Evolutionary conservation across 2,888 invertebrate species (phyloP), one percentile per base, ranked within the genome.

Genomic region (Petrophora chlorosata): DNA sequence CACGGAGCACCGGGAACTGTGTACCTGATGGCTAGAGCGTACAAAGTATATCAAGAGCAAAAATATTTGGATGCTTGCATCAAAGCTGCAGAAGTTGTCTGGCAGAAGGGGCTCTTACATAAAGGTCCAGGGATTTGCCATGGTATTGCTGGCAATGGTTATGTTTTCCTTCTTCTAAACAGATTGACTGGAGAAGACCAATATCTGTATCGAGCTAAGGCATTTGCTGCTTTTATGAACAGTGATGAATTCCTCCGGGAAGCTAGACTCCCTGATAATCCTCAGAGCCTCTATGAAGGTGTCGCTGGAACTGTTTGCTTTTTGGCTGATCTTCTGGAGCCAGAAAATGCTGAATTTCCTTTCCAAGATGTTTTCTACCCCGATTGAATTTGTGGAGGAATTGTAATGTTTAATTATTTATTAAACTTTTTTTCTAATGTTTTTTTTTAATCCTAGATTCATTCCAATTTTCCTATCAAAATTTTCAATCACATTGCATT

Each of bases 81-180:
- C 0, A 91, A 88, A 51, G 94, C 94, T 57, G 95, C 93, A 0
- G 95, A 97, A 41, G 77, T 96, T 10, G 93, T 96, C 1, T 98
- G 98, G 98, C 81, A 91, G 12, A 94, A 94, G 70, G 98, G 98
- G 0, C 86, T 98, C 17, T 85, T 98, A 22, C 93, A 92, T 57
- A 98, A 98, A 80, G 97, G 98, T 0, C 97, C 97, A 5, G 96
- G 97, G 0, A 93, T 98, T 51, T 98, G 97, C 72, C 97, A 98
- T 70, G 98, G 98, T 0, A 91, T 97, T 0, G 94, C 95, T 12
- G 97, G 97, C 19, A 96, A 93, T 78, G 96, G 94, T 8, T 96
- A 96, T 79, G 95, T 94, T 0, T 96, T 96, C 65, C 81, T 97
- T 30, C 80, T 96, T 0, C 82, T 97, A 5, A 94, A 95, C 70